Evolutionary conservation across 35 echinoderm and acorn worm species (phyloP).

Genomic region (Eucidaris tribuloides): DNA sequence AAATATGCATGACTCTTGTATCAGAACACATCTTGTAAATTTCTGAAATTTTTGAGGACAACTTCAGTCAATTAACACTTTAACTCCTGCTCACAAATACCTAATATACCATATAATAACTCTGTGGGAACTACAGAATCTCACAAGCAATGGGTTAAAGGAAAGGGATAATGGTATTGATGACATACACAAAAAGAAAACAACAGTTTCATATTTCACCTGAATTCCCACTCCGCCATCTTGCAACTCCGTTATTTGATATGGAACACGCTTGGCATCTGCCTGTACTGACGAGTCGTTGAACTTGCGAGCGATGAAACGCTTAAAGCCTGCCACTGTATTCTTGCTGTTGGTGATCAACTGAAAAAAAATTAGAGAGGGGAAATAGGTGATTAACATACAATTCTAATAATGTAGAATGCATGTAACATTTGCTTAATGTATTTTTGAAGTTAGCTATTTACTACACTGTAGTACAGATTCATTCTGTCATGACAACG

Average conservation of each 20-base stretch:
- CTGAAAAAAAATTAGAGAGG: slow-evolving; percentile 37
- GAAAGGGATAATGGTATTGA: neutral
- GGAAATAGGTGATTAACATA: neutral
- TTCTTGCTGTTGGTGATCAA: slow-evolving; percentile 84
- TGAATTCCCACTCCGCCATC: slow-evolving; percentile 57
- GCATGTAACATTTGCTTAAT: neutral
- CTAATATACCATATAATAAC: neutral
- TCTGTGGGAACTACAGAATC: neutral
- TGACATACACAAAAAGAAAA: neutral
- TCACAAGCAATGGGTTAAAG: neutral
- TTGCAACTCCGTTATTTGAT: slow-evolving; percentile 36
- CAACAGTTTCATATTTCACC: slow-evolving; percentile 38
- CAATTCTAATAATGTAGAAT: neutral
- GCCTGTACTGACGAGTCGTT: slow-evolving; percentile 68
- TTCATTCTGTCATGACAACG: neutral
- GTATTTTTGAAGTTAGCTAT: neutral
- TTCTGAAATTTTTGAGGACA: too few relatives aligned
- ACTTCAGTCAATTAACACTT: neutral
- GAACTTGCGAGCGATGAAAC: slow-evolving; percentile 71
- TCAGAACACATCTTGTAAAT: neutral
- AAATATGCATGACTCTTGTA: neutral
- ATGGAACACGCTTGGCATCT: slow-evolving; percentile 58
- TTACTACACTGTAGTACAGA: neutral
- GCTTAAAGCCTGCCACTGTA: slow-evolving; percentile 82
- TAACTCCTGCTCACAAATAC: neutral